Evolutionary conservation across 2,797 vertebrate species (phyloP).

Genomic region (Masticophis lateralis): DNA sequence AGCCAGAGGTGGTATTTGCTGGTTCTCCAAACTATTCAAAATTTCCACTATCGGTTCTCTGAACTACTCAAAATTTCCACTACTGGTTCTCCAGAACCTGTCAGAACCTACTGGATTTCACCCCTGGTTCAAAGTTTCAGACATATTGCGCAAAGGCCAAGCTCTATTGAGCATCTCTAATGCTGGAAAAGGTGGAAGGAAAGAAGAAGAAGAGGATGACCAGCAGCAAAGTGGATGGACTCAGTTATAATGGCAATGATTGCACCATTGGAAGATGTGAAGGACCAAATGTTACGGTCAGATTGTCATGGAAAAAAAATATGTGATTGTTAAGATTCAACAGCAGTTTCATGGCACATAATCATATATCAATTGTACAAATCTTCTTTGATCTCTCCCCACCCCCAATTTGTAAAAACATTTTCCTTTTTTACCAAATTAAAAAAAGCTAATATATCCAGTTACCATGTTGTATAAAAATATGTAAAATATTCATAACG

Average conservation of each 20-base stretch:
- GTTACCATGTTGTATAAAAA: not conserved
- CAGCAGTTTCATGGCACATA: not conserved
- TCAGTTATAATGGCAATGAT: not conserved
- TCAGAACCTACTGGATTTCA: no score
- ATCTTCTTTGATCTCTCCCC: not conserved
- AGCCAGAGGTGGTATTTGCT: no score
- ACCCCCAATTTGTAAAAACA: not conserved
- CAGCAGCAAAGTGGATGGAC: not conserved
- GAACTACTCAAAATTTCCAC: no score
- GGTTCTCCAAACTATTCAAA: no score
- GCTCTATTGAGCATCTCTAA: not conserved
- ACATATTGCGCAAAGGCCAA: not conserved
- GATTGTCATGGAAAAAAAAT: not conserved
- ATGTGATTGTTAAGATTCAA: not conserved
- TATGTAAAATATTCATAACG: not conserved
- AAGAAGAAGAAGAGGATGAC: not conserved
- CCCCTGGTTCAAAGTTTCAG: not conserved
- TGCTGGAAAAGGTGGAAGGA: not conserved
- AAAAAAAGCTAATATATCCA: not conserved
- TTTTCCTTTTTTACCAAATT: constrained; percentile 18
- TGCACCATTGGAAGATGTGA: not conserved
- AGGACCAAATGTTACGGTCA: not conserved
- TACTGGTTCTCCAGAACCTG: no score
- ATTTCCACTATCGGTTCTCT: no score
- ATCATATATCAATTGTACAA: not conserved